Percentiles rank a stretch among this genome's conserved stretches.
phyloP scores from a whole-genome alignment of 2,113 vertebrate genomes.

The Dipodomys ordii region DNA sequence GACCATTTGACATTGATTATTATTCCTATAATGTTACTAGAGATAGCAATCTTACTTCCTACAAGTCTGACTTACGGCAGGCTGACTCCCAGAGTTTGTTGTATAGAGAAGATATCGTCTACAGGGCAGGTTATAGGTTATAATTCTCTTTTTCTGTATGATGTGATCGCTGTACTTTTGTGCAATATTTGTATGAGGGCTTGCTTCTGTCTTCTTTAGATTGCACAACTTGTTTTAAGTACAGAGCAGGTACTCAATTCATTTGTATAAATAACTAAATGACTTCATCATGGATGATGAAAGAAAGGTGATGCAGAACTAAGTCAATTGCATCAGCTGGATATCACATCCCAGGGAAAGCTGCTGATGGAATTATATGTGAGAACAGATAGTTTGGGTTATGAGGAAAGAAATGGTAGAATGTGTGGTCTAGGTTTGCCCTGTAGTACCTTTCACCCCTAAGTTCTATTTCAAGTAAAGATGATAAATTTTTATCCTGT shows the following conservation, averaged over 20 bases:
- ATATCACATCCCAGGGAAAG: neutral
- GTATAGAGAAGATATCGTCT: neutral
- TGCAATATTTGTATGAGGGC: neutral
- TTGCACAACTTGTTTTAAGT: conserved; percentile 8
- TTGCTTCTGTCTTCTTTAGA: neutral
- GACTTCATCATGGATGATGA: neutral
- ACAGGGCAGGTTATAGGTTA: neutral
- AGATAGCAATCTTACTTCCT: neutral
- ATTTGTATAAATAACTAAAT: neutral
- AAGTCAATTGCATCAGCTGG: neutral
- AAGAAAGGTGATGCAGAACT: neutral
- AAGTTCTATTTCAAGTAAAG: conserved; percentile 12
- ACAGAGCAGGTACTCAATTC: neutral
- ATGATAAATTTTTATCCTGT: no score
- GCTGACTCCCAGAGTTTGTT: neutral
- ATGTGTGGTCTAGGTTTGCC: neutral
- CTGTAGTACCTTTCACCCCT: neutral
- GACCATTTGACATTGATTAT: neutral
- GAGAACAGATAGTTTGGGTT: neutral
- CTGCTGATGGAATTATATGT: neutral
- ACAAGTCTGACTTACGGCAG: neutral
- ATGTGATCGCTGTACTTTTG: neutral
- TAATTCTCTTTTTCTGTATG: neutral
- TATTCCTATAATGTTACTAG: neutral
- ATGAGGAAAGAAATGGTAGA: neutral